phyloP scores from a whole-genome alignment of 2,888 invertebrate genomes.

The Rhagium mordax region DNA sequence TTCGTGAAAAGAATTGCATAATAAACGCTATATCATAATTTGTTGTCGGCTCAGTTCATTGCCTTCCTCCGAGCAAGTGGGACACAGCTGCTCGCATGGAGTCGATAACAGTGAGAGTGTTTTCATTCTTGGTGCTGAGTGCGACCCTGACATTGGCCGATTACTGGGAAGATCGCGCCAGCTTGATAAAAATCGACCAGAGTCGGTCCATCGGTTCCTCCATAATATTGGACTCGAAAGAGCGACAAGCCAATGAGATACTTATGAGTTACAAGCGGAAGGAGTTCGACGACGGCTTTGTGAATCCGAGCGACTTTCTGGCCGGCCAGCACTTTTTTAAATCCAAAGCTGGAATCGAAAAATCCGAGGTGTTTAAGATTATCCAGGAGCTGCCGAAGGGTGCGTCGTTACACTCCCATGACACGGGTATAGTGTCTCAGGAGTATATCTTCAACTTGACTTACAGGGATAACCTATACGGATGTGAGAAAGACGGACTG shows the following conservation, averaged over 20 bases:
- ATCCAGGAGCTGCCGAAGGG: slow-evolving; percentile 83
- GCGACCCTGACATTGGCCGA: slow-evolving; percentile 32
- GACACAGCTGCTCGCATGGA: slow-evolving; percentile 1
- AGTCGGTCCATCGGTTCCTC: slow-evolving; percentile 49
- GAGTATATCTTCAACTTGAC: slow-evolving; percentile 78
- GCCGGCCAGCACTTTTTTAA: slow-evolving; percentile 79
- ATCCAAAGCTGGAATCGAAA: slow-evolving; percentile 73
- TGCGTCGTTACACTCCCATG: slow-evolving; percentile 79
- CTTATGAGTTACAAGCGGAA: slow-evolving; percentile 60
- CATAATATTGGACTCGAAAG: slow-evolving; percentile 64
- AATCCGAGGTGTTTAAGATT: slow-evolving; percentile 78
- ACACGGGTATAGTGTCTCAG: slow-evolving; percentile 75
- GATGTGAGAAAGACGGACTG: slow-evolving; percentile 51
- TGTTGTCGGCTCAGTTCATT: slow-evolving; percentile 7
- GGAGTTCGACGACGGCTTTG: slow-evolving; percentile 61
- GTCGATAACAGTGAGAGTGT: slow-evolving; percentile 4
- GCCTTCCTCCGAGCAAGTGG: slow-evolving; percentile 7
- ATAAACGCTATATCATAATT: neutral
- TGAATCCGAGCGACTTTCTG: slow-evolving; percentile 69
- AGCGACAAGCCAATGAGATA: slow-evolving; percentile 59
- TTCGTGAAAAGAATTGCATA: neutral
- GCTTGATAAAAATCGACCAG: slow-evolving; percentile 49
- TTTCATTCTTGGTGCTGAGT: neutral
- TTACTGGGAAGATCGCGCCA: slow-evolving; percentile 54
- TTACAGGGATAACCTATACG: slow-evolving; percentile 74